phyloP scores from a whole-genome alignment of 2,797 vertebrate species.

The Lepidocolaptes lacrymiger region DNA sequence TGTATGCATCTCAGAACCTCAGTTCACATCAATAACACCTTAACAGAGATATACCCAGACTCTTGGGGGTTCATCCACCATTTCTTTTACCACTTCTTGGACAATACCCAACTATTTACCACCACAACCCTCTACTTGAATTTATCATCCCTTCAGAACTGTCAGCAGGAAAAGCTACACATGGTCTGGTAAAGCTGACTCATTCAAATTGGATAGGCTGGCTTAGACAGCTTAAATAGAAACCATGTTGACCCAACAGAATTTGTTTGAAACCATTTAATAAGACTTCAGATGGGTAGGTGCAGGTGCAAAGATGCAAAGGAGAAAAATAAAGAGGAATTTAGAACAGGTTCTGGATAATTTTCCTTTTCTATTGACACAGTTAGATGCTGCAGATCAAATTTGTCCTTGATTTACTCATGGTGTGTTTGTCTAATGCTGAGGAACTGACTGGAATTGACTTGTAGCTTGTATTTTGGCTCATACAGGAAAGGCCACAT shows the following conservation, averaged over 20 bases:
- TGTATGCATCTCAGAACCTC: not conserved
- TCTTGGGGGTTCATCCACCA: not conserved
- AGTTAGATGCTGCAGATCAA: not conserved
- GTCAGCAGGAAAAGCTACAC: not conserved
- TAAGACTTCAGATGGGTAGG: not conserved
- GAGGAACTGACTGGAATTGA: not conserved
- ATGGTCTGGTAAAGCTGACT: not conserved
- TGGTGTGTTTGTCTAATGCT: not conserved
- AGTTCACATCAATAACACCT: not conserved
- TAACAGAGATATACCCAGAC: not conserved
- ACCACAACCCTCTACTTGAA: not conserved
- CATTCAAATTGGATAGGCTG: not conserved
- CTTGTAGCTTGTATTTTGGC: not conserved
- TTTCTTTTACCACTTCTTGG: not conserved
- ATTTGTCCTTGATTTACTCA: not conserved
- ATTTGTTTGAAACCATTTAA: not conserved
- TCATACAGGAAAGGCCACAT: not conserved
- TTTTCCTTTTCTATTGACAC: not conserved
- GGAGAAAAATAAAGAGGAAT: not conserved
- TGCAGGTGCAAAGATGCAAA: not conserved
- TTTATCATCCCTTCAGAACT: constrained; percentile 4
- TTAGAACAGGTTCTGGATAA: not conserved
- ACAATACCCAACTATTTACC: not conserved
- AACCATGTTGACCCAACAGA: not conserved
- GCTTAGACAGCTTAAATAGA: not conserved